phyloP scores from a whole-genome alignment of 2,888 invertebrate species.

The Ophion ventricosus region DNA sequence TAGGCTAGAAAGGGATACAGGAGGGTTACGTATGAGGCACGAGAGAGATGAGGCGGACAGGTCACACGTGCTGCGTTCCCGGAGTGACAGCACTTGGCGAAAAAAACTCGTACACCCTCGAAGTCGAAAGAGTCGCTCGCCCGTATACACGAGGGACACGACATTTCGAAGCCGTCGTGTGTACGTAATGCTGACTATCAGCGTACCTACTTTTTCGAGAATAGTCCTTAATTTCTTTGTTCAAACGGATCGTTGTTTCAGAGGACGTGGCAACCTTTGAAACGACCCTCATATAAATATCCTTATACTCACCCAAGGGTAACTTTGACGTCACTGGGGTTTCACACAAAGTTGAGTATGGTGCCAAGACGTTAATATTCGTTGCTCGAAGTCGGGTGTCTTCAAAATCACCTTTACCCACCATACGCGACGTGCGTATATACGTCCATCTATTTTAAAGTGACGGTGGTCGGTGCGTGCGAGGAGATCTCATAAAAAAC shows the following conservation, averaged over 20 bases:
- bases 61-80: slow-evolving; percentile 50
- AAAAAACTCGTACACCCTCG: slow-evolving; percentile 35
- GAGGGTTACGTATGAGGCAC: neutral
- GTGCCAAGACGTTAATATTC: neutral
- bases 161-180: neutral
- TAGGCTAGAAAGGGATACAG: neutral
- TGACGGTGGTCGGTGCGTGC: slow-evolving; percentile 33
- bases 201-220: too few relatives aligned
- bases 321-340: neutral
- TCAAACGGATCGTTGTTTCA: neutral
- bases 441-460: slow-evolving; percentile 63
- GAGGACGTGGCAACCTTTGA: too few relatives aligned
- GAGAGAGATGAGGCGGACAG: slow-evolving; percentile 18
- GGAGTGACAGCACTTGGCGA: slow-evolving; percentile 42
- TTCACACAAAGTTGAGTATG: neutral
- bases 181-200: neutral
- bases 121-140: neutral
- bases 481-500: slow-evolving; percentile 64
- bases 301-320: neutral
- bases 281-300: neutral
- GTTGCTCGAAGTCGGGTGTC: neutral
- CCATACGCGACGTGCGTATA: slow-evolving; percentile 15
- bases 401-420: neutral
- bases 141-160: neutral
- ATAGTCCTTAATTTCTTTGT: neutral